A percentile compares a stretch with the other conserved stretches of the same genome.
These are phyloP conservation scores for Drosophila ustulata DNA, from an alignment of 2,888 invertebrate species.

Conservation along the genomic window DNA sequence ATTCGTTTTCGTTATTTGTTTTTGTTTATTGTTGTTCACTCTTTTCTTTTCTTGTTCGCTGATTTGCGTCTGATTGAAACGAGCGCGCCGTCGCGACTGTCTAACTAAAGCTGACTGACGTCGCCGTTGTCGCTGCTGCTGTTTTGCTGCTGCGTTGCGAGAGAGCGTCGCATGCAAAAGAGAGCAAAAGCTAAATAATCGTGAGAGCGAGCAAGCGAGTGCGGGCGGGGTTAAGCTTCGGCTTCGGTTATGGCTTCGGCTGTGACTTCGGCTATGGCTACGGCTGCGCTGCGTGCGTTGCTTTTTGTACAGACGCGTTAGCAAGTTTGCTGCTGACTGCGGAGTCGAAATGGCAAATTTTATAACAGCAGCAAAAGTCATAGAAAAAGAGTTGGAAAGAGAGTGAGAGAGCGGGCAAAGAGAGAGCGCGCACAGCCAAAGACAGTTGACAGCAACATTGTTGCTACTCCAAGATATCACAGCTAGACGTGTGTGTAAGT, in stretches of 20 bases:
- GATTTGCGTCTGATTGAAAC: conserved; percentile 65
- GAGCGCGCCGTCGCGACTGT: conserved; percentile 78
- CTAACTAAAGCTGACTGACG: conserved; percentile 44
- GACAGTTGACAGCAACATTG: conserved; percentile 48
- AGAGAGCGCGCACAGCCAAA: conserved; percentile 31
- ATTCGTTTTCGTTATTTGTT: conserved; percentile 14
- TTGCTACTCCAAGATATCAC: conserved; percentile 56
- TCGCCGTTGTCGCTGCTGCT: conserved; percentile 14
- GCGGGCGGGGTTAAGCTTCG: conserved; percentile 29
- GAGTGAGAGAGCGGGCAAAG: conserved; percentile 1
- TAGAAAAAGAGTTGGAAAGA: conserved; percentile 8
- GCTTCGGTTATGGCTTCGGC: conserved; percentile 20
- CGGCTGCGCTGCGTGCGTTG: conserved; percentile 42
- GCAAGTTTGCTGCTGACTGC: conserved; percentile 78
- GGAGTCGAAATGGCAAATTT: conserved; percentile 76
- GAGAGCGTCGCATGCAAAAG: conserved; percentile 5
- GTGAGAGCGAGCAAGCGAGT: conserved; percentile 24
- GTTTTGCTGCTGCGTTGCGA: conserved; percentile 20
- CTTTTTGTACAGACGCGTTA: conserved; percentile 74
- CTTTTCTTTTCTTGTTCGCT: conserved; percentile 7
- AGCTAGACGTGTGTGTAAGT: conserved; percentile 21
- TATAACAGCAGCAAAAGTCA: conserved; percentile 43
- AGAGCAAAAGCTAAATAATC: conserved; percentile 15
- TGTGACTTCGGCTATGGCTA: conserved; percentile 20
- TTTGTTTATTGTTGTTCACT: not conserved